phyloP scores from a whole-genome alignment of 2,888 invertebrate species.

The Pheosia tremula region DNA sequence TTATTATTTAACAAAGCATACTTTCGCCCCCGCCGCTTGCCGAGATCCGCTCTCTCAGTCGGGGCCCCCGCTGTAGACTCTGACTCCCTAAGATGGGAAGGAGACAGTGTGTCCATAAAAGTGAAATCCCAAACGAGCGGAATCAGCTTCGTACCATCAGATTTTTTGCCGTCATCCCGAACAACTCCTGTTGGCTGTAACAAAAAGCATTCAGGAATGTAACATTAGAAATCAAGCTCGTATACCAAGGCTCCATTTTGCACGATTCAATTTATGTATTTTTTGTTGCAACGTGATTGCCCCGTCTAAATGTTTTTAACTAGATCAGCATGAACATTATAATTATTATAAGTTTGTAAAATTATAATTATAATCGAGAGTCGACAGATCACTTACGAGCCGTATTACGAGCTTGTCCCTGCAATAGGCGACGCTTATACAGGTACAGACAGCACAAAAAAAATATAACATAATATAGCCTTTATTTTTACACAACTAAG shows the following conservation, averaged over 20 bases:
- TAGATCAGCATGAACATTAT: not conserved
- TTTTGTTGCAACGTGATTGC: not conserved
- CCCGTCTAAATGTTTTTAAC: conserved; percentile 5
- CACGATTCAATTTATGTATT: not conserved
- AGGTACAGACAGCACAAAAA: conserved; percentile 25
- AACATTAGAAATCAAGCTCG: too few relatives aligned
- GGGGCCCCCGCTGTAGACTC: too few relatives aligned
- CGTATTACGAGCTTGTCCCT: conserved; percentile 39
- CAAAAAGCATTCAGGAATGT: not conserved
- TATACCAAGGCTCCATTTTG: not conserved
- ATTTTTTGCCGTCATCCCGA: too few relatives aligned
- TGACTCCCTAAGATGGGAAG: too few relatives aligned
- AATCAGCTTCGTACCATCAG: too few relatives aligned
- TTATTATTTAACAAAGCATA: too few relatives aligned
- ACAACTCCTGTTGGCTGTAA: too few relatives aligned
- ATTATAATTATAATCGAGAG: conserved; percentile 43
- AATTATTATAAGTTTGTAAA: conserved; percentile 5
- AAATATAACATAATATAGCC: not conserved
- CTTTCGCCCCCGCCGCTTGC: too few relatives aligned
- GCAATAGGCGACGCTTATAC: conserved; percentile 31
- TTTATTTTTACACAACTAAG: too few relatives aligned
- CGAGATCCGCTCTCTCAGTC: too few relatives aligned
- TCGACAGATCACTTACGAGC: conserved; percentile 34
- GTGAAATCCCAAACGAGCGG: too few relatives aligned
- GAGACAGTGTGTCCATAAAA: too few relatives aligned